A percentile compares a stretch with the other conserved stretches of the same genome.
These are phyloP conservation scores for Gnathonemus echidnorhynchus DNA, from an alignment of 2,113 vertebrate species.

Conservation along the genomic window DNA sequence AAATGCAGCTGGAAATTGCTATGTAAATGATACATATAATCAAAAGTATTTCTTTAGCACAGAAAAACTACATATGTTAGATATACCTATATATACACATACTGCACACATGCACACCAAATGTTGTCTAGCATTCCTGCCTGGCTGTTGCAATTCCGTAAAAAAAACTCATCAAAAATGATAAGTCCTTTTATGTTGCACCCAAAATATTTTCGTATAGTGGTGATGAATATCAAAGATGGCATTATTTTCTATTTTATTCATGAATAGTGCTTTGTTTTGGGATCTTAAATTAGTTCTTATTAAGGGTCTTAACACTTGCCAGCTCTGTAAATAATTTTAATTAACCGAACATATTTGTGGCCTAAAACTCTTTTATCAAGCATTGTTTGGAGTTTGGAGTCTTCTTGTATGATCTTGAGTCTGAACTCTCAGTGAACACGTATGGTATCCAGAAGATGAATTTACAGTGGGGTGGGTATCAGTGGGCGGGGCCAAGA, in stretches of 20 bases:
- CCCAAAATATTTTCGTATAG: neutral
- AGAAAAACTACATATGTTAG: neutral
- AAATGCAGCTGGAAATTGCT: neutral
- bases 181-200: neutral
- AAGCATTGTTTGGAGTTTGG: neutral
- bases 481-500: neutral
- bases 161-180: neutral
- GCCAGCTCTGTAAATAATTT: neutral
- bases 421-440: neutral
- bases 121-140: neutral
- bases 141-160: neutral
- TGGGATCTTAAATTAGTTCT: neutral
- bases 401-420: neutral
- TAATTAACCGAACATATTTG: neutral
- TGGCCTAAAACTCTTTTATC: neutral
- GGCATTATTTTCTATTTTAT: neutral
- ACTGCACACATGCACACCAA: neutral
- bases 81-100: neutral
- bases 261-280: neutral
- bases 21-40: neutral
- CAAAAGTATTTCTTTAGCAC: neutral
- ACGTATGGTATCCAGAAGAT: constrained; percentile 8
- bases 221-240: neutral
- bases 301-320: neutral
- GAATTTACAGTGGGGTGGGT: neutral